Base-by-base conservation (phyloP, 2,888 invertebrate genomes). In the Serripes groenlandicus region DNA sequence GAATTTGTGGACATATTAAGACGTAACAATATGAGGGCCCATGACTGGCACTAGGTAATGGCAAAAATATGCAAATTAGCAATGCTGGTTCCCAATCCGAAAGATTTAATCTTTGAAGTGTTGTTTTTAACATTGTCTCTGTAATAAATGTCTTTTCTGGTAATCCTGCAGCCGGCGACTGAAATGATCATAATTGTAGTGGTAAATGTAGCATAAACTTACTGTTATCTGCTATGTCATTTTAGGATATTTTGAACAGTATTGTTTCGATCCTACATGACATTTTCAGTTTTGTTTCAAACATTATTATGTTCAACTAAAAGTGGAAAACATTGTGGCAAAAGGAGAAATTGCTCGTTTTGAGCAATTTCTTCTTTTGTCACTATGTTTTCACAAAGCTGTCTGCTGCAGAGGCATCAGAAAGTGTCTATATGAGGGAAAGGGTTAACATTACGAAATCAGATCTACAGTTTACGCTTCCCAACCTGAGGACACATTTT, bases 81-180 rank as follows among this genome's bases (percentile, higher is more conserved):
- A n/a, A 75, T 80, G 80, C 71, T 71, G 80, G 75, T 58, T 32
- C 42, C 35, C 56, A 34, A 28, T 34, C 32, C 32, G 28, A 37
- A 32, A 58, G 69, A 73, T 78, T 23, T 73, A 68, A 78, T 78
- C 78, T 56, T n/a, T 56, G 23, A 56, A 56, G 56, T 56, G 58
- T 28, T 73, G 72, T 7, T 56, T 56, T 56, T 26, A 56, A 21
- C 56, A 56, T 56, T 23, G 21, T 56, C 56, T 11, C 11, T 11
- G 23, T 11, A 26, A 56, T 11, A 56, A 23, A 9, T 5, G 23
- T 11, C 56, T 56, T 56, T 66, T 35, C 62, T 4, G 34, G 62
- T 21, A 34, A 15, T 62, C n/a, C n/a, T n/a, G n/a, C n/a, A n/a
- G n/a, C n/a, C n/a, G n/a, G n/a, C n/a, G n/a, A n/a, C n/a, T n/a